Evolutionary conservation across 2,797 vertebrate genomes (phyloP).

Genomic region (Leptodactylus fallax): DNA sequence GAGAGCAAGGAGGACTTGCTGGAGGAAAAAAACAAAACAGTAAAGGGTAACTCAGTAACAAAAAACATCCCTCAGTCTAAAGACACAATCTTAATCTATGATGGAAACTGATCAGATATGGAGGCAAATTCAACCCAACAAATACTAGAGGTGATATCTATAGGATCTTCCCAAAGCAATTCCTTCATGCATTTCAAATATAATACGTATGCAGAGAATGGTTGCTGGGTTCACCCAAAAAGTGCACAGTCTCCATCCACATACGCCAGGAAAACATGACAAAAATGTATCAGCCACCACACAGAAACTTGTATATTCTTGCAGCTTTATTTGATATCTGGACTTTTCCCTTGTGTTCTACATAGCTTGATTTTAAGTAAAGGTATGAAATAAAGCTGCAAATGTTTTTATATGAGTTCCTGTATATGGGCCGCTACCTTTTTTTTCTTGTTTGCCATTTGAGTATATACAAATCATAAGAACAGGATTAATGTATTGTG

Average conservation of each 20-base stretch:
- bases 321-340: too few relatives aligned
- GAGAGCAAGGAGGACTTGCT: slow-evolving; percentile 65
- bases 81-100: neutral
- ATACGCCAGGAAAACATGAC: too few relatives aligned
- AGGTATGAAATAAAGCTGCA: too few relatives aligned
- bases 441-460: neutral
- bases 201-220: too few relatives aligned
- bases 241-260: too few relatives aligned
- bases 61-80: neutral
- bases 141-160: neutral
- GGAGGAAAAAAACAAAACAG: neutral
- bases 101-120: neutral
- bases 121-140: neutral
- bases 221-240: too few relatives aligned
- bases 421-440: too few relatives aligned
- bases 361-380: too few relatives aligned
- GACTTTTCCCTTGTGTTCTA: too few relatives aligned
- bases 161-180: neutral
- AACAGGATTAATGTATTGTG: neutral
- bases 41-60: neutral
- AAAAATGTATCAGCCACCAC: too few relatives aligned
- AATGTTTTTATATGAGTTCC: too few relatives aligned
- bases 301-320: too few relatives aligned
- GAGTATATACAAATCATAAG: neutral
- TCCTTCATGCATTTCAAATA: neutral